phyloP scores from a whole-genome alignment of 2,113 vertebrate genomes.

The Aspidoscelis tigris region DNA sequence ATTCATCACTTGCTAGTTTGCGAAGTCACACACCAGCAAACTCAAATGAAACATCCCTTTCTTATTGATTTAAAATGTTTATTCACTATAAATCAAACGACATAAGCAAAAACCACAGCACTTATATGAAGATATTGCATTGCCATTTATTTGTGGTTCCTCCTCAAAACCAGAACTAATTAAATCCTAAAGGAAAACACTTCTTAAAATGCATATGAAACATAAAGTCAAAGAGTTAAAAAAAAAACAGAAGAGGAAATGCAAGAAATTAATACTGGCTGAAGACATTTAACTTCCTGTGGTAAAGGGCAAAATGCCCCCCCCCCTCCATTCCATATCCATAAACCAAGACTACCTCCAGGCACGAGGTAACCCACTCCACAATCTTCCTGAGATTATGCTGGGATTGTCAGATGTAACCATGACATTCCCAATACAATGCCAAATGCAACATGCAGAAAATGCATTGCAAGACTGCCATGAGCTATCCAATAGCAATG shows the following conservation, averaged over 20 bases:
- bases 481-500: no score
- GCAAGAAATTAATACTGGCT: background rate
- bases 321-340: background rate
- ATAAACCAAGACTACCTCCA: background rate
- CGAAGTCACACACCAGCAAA: slow-evolving; percentile 1
- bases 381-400: no score
- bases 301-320: background rate
- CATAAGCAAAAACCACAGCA: background rate
- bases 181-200: background rate
- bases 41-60: slow-evolving; percentile 10
- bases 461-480: no score
- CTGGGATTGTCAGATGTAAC: no score
- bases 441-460: no score
- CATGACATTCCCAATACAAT: no score
- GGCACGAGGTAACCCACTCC: background rate
- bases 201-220: background rate
- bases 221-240: background rate
- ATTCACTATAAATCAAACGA: slow-evolving; percentile 21
- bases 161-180: slow-evolving; percentile 12
- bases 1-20: background rate
- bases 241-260: background rate
- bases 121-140: background rate
- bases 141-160: slow-evolving; percentile 1
- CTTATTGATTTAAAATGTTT: slow-evolving; percentile 14
- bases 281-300: background rate